Conservation (phyloP, 2,797 vertebrate species). For the Psittacula echo region DNA sequence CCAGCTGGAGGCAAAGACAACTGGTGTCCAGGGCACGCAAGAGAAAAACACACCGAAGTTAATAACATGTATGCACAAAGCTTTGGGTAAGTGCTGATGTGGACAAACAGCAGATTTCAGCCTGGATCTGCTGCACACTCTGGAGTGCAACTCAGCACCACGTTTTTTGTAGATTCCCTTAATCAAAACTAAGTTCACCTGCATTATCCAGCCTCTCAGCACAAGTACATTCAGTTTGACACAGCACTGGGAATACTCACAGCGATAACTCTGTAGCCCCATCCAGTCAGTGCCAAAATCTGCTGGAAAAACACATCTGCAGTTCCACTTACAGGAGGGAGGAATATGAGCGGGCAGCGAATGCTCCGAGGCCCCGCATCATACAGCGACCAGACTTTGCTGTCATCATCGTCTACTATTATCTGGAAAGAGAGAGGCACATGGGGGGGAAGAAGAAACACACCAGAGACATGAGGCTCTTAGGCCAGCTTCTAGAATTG, state of each 20-base stretch:
- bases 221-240: not conserved
- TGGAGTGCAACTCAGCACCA: not conserved
- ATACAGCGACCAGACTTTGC: conserved; percentile 97
- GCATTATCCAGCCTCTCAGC: not conserved
- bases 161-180: not conserved
- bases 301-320: conserved; percentile 98
- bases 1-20: not conserved
- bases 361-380: conserved; percentile 94
- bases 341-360: conserved; percentile 94
- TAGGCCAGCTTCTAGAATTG: not conserved
- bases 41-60: not conserved
- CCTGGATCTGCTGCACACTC: not conserved
- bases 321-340: conserved; percentile 96
- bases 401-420: conserved; percentile 98
- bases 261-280: conserved; percentile 97
- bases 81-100: not conserved
- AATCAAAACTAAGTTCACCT: not conserved
- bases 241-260: conserved; percentile 79
- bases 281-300: conserved; percentile 92
- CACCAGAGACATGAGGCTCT: not conserved
- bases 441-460: not conserved
- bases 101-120: not conserved
- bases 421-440: conserved; percentile 80
- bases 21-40: not conserved
- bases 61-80: not conserved